These are phyloP conservation scores for Atrina japonica DNA, from an alignment of 2,888 invertebrate genomes.

Conservation along the genomic window DNA sequence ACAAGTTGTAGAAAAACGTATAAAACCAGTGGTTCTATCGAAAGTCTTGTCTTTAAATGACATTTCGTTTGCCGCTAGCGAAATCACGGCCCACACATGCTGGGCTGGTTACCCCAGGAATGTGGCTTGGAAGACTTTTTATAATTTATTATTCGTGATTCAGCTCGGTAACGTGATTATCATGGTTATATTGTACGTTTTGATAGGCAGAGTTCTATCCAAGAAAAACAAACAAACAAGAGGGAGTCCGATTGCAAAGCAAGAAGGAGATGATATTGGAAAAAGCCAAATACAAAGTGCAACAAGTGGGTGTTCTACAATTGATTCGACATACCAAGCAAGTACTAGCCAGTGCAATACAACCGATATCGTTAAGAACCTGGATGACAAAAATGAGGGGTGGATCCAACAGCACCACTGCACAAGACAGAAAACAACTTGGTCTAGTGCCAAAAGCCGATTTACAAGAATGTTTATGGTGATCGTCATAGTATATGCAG, in stretches of 20 bases:
- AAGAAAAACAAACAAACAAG: slow-evolving; percentile 2
- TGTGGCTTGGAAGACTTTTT: slow-evolving; percentile 11
- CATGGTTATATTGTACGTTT: slow-evolving; percentile 17
- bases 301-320: not conserved
- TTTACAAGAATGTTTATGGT: slow-evolving; percentile 28
- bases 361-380: not conserved
- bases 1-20: not conserved
- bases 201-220: slow-evolving; percentile 10
- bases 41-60: slow-evolving; percentile 1
- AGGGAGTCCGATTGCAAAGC: not conserved
- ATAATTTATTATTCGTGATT: slow-evolving; percentile 11
- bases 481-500: slow-evolving; percentile 15
- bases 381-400: not conserved
- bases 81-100: slow-evolving; percentile 3
- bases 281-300: no score
- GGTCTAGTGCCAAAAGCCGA: slow-evolving; percentile 10
- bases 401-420: no score
- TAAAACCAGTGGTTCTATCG: not conserved
- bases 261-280: not conserved
- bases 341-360: not conserved
- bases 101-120: not conserved
- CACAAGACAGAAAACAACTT: slow-evolving; percentile 1
- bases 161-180: slow-evolving; percentile 11
- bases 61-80: no score
- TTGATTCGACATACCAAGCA: not conserved